Conservation (phyloP, 2,797 vertebrate species). For the Scomberomorus guttatus region DNA sequence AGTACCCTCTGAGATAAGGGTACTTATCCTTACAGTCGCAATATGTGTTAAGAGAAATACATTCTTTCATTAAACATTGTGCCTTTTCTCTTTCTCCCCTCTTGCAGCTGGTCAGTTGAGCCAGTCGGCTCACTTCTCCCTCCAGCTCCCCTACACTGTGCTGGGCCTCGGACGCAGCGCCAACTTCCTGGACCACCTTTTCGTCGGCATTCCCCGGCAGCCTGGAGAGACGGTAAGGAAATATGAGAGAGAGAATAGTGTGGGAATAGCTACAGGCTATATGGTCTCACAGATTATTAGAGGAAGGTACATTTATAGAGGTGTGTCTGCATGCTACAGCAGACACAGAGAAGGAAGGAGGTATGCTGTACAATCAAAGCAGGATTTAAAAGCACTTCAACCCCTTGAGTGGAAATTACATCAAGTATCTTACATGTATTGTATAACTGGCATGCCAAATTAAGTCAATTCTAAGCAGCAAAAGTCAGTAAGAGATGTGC, state of each 20-base stretch:
- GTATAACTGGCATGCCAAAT: conserved; percentile 12
- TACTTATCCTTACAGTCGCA: not conserved
- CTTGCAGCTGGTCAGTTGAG: conserved; percentile 94
- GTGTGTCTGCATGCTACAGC: not conserved
- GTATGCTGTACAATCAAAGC: not conserved
- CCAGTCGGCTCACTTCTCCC: conserved; percentile 94
- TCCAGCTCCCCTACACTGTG: conserved; percentile 96
- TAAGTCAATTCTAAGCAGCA: conserved; percentile 15
- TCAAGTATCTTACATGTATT: too few relatives aligned
- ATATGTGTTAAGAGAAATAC: not conserved
- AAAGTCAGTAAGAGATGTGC: not conserved
- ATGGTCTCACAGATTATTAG: not conserved
- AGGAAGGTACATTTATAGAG: not conserved
- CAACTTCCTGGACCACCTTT: conserved; percentile 97
- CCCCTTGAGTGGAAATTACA: not conserved
- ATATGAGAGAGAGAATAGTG: not conserved
- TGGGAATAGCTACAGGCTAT: not conserved
- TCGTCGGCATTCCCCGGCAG: conserved; percentile 93
- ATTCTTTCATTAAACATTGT: not conserved
- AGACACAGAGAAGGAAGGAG: not conserved
- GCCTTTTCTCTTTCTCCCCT: conserved; percentile 16
- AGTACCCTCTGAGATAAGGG: not conserved
- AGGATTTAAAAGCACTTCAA: not conserved
- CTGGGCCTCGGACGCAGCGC: conserved; percentile 96
- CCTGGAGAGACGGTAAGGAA: conserved; percentile 88